phyloP scores from a whole-genome alignment of 2,888 invertebrate genomes.

The Ophion obscuratus region DNA sequence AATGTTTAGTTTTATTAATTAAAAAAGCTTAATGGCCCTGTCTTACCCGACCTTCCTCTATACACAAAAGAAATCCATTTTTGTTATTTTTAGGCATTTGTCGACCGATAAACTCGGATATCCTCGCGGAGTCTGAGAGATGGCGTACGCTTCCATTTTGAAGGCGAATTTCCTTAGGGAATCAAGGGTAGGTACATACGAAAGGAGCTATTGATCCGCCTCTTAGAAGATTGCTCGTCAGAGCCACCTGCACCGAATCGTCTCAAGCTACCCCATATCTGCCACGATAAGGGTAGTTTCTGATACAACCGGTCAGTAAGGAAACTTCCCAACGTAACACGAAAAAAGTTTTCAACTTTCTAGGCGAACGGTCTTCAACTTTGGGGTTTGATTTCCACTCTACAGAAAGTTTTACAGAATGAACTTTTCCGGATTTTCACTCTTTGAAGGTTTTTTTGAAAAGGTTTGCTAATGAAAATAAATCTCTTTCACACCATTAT shows the following conservation, averaged over 20 bases:
- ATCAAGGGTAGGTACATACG: constrained; percentile 61
- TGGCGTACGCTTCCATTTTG: constrained; percentile 81
- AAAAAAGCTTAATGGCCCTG: too few species aligned
- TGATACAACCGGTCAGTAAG: constrained; percentile 68
- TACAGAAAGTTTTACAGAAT: too few species aligned
- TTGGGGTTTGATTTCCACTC: too few species aligned
- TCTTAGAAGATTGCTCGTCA: constrained; percentile 67
- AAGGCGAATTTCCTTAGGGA: constrained; percentile 43
- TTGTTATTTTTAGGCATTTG: not conserved
- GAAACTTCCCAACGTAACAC: constrained; percentile 59
- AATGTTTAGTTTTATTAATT: too few species aligned
- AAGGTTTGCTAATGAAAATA: too few species aligned
- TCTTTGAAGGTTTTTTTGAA: too few species aligned
- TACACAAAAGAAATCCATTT: not conserved
- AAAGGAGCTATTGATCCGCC: constrained; percentile 77
- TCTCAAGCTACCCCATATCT: constrained; percentile 66
- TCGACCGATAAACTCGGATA: not conserved
- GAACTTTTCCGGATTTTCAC: too few species aligned
- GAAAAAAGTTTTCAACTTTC: constrained; percentile 12
- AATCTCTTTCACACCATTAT: too few species aligned
- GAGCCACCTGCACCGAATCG: constrained; percentile 78
- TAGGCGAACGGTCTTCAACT: not conserved
- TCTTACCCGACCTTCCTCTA: not conserved
- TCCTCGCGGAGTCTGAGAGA: constrained; percentile 74
- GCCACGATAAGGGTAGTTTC: constrained; percentile 59